Evolutionary conservation across 2,888 invertebrate genomes (phyloP), one percentile per base, ranked within the genome.

Genomic region (Epistrophe grossulariae): DNA sequence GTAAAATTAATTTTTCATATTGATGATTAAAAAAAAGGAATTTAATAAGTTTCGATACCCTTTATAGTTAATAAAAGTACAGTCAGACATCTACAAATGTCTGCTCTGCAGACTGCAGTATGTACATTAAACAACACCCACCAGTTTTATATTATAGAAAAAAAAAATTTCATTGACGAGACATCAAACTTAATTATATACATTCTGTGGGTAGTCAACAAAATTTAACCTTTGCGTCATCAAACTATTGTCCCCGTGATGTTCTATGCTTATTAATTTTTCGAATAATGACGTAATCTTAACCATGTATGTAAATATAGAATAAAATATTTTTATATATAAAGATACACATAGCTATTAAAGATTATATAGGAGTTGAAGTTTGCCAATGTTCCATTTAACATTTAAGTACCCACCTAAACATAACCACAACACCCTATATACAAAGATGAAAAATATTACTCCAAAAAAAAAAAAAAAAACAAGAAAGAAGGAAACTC

Each of bases 251-350:
- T 9, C 31, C 11, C 3, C 9, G 28, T 55, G 28, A 31, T 55
- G n/a, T 45, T 28, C 35, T 35, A 7, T 35, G 5, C 45, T 17
- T 48, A 66, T 31, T 66, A 31, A 31, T 48, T 31, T 66, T n/a
- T 48, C 4, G n/a, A 74, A 57, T 84, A 79, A 79, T 84, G 83
- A 84, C 79, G 79, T 79, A 79, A 84, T 84, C 70, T 71, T 13
- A 70, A 57, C 52, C n/a, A 24, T 28, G 24, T 28, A 13, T 1
- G 15, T 35, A 5, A 24, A 55, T 4, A 15, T 55, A 55, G 8
- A 24, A 19, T 13, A 55, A 24, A 13, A 28, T 11, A 52, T 24
- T 52, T 13, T 28, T 38, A 38, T 7, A 40, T 11, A 17, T 8
- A 10, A 59, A 31, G 17, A 52, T 28, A 43, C 7, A 28, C n/a